Percentiles rank a stretch among this genome's conserved stretches.
These are phyloP conservation scores for Chamaea fasciata DNA, from an alignment of 2,113 vertebrate genomes.

Conservation along the genomic window DNA sequence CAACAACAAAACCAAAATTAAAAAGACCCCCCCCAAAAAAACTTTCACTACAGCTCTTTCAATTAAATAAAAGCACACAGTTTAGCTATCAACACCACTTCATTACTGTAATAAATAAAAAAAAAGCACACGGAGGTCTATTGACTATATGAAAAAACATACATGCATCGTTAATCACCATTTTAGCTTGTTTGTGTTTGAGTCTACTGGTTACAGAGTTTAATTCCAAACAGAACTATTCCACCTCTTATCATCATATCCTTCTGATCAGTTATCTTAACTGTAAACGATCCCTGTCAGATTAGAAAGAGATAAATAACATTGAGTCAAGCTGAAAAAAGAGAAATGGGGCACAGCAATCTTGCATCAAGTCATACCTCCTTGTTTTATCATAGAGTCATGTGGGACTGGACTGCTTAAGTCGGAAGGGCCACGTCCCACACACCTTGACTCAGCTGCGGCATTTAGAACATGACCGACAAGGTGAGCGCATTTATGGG, in stretches of 20 bases:
- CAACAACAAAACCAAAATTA: slow-evolving; percentile 80
- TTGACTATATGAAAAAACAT: slow-evolving; percentile 90
- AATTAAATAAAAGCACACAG: slow-evolving; percentile 94
- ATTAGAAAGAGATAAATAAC: slow-evolving; percentile 99
- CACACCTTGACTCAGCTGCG: slow-evolving; percentile 75
- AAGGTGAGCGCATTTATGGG: slow-evolving; percentile 47
- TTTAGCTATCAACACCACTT: slow-evolving; percentile 99
- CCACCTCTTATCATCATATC: slow-evolving; percentile 93
- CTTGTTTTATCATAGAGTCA: slow-evolving; percentile 69
- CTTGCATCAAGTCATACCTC: slow-evolving; percentile 76
- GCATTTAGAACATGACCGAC: slow-evolving; percentile 63
- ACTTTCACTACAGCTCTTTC: slow-evolving; percentile 83
- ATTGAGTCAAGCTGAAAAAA: slow-evolving; percentile 89
- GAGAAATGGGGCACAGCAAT: slow-evolving; percentile 67
- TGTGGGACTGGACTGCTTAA: slow-evolving; percentile 38
- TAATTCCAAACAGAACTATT: slow-evolving; percentile 95
- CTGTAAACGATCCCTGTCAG: slow-evolving; percentile 97
- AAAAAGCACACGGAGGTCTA: slow-evolving; percentile 96
- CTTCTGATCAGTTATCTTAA: slow-evolving; percentile 97
- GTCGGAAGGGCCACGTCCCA: slow-evolving; percentile 54
- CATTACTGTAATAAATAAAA: slow-evolving; percentile 88
- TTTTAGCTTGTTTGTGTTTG: slow-evolving; percentile 97
- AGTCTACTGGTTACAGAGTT: slow-evolving; percentile 96
- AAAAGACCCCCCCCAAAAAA: slow-evolving; percentile 72
- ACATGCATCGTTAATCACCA: slow-evolving; percentile 99